Conservation (phyloP, 1,140 invertebrate species). For the Chironomus tepperi region DNA sequence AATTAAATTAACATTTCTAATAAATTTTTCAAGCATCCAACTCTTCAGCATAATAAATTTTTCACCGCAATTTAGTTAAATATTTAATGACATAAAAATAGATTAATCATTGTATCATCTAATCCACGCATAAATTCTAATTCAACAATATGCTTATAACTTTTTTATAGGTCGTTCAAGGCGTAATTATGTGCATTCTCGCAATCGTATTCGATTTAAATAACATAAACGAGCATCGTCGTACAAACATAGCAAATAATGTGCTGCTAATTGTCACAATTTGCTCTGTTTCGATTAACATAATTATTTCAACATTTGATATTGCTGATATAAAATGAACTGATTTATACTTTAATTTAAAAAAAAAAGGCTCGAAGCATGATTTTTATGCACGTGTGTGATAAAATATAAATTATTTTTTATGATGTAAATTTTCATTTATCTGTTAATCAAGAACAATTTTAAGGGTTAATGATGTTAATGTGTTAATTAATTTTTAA, state of each 20-base stretch:
- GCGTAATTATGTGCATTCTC: constrained; percentile 6
- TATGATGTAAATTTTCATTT: no score
- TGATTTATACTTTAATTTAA: neutral
- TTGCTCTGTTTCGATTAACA: neutral
- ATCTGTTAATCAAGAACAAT: no score
- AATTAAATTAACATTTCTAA: no score
- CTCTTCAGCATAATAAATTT: no score
- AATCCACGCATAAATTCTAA: no score
- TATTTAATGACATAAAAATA: no score
- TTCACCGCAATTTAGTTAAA: no score
- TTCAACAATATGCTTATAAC: neutral
- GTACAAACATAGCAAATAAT: constrained; percentile 9
- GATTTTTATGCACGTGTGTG: neutral
- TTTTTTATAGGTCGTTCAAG: constrained; percentile 11
- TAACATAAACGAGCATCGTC: neutral
- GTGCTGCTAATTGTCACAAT: neutral
- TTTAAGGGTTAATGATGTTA: no score
- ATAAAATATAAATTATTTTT: neutral
- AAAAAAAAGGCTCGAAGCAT: neutral
- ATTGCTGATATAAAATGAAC: constrained; percentile 19
- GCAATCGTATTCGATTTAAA: constrained; percentile 18
- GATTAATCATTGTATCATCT: no score
- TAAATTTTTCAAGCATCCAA: no score
- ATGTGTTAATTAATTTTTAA: no score
- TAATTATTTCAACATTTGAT: constrained; percentile 10